Evolutionary conservation across 2,888 invertebrate species (phyloP), one percentile per base, ranked within the genome.

Genomic region (Abscondita cerata): DNA sequence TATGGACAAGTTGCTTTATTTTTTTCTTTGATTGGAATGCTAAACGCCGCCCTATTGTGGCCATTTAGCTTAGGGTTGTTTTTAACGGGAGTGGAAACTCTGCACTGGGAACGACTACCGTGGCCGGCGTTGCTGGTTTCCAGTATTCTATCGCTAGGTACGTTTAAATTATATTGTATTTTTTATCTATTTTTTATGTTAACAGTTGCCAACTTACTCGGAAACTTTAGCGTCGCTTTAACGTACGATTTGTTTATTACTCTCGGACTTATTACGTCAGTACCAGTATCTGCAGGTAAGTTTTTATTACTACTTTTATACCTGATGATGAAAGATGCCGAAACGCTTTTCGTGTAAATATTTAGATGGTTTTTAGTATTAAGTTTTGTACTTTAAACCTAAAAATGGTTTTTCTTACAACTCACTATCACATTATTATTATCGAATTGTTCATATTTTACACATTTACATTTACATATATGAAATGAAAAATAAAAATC

Each of bases 191-290:
- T 11, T 0, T 2, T 25, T 25, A 25, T 25, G 25, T 25, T 25
- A n/a, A 58, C 86, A 95, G 95, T 92, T 77, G 95, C 95, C 77
- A 95, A 96, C 81, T 86, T 96, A 79, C 84, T 96, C 75, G 95
- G 93, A 73, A 96, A 96, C 83, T 97, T 97, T 80, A 96, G 96
- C 72, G 91, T 95, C 72, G 91, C 94, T 64, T 86, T 96, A 69
- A 96, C 97, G 5, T 96, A 96, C 82, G 96, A 96, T 78, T 87
- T 96, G 75, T 96, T 97, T 82, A 94, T 97, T 65, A 96, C 96
- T 12, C 85, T 97, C 72, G 96, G 96, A 70, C 87, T 97, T 72
- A 93, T 97, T 71, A 92, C 95, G 53, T 94, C 96, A 61, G 95
- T 97, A 70, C 96, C 96, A 52, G 91, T 96, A 58, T 96, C 96